Percentiles rank a stretch among this genome's conserved stretches.
Conservation (phyloP, 2,797 vertebrate species). For the Falco columbarius region DNA sequence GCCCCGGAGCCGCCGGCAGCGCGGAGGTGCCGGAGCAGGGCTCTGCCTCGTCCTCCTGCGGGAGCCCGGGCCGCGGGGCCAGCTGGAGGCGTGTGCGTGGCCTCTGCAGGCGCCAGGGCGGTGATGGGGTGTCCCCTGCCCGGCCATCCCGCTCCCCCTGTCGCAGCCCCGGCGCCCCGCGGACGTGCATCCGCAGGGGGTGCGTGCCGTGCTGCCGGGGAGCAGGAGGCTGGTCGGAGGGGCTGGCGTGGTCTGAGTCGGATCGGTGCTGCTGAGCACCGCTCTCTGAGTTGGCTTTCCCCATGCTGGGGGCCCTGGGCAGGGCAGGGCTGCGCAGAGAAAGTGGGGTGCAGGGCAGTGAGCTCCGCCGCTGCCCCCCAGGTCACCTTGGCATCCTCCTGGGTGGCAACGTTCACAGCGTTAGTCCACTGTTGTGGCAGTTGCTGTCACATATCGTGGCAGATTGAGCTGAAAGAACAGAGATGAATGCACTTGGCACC, state of each 20-base stretch:
- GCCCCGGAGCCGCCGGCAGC: not conserved
- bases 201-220: rapidly evolving
- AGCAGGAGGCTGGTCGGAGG: not conserved
- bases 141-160: not conserved
- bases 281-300: not conserved
- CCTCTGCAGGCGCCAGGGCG: not conserved
- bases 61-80: not conserved
- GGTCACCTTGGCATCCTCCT: conserved; percentile 54
- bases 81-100: not conserved
- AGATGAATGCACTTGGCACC: not conserved
- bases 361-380: not conserved
- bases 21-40: not conserved
- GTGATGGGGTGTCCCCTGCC: not conserved
- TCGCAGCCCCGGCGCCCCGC: not conserved
- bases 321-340: not conserved
- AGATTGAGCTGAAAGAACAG: not conserved
- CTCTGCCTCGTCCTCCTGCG: not conserved
- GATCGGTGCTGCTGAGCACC: not conserved
- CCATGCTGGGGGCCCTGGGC: not conserved
- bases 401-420: not conserved
- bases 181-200: not conserved
- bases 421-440: not conserved
- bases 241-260: rapidly evolving
- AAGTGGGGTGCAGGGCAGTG: not conserved
- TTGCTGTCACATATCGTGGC: not conserved